A percentile compares a stretch with the other conserved stretches of the same genome.
Conservation (phyloP, 2,888 invertebrate genomes). For the Melolontha melolontha region DNA sequence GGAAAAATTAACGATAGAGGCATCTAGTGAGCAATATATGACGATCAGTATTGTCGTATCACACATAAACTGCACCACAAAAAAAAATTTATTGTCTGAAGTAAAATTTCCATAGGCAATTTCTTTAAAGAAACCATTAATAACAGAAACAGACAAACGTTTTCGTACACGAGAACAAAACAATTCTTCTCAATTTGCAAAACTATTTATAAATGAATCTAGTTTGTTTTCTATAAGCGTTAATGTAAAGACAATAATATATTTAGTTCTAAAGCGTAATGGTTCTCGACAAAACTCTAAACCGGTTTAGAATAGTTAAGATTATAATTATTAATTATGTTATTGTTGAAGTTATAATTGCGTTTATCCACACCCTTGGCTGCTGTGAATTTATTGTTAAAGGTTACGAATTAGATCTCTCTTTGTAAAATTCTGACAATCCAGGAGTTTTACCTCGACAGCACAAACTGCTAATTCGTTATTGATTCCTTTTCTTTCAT, state of each 20-base stretch:
- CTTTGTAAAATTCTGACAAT: conserved; percentile 11
- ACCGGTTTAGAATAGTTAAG: conserved; percentile 8
- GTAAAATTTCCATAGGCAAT: no score
- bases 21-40: no score
- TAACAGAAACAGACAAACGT: no score
- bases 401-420: background rate
- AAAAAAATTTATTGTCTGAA: no score
- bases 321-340: conserved; percentile 28
- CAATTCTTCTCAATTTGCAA: no score
- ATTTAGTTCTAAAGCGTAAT: background rate
- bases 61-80: no score
- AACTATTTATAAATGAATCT: background rate
- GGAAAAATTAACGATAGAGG: no score
- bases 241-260: background rate
- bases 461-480: conserved; percentile 14
- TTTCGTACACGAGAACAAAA: no score
- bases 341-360: conserved; percentile 31
- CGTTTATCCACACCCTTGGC: conserved; percentile 6
- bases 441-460: background rate
- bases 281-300: background rate
- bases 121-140: no score
- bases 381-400: conserved; percentile 17
- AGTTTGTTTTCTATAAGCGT: background rate
- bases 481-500: conserved; percentile 23
- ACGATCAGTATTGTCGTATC: no score